Evolutionary conservation across 2,888 invertebrate genomes (phyloP).

Genomic region (Xylota segnis): DNA sequence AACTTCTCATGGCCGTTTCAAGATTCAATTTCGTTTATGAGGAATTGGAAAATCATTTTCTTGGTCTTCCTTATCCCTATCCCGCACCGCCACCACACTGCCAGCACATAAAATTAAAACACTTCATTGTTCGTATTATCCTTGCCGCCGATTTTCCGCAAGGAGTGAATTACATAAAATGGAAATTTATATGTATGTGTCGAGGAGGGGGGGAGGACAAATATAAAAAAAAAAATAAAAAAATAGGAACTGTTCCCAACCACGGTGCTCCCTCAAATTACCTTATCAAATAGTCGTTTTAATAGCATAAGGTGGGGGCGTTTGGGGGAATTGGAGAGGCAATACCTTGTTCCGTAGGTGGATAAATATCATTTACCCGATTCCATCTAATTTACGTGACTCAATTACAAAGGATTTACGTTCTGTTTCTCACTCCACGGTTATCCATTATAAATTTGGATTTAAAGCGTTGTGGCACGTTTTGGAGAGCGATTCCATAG

Average conservation of each 20-base stretch:
- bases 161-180: constrained; percentile 54
- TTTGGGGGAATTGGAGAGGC: too few species aligned
- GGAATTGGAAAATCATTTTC: constrained; percentile 63
- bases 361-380: constrained; percentile 74
- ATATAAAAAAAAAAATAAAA: constrained; percentile 18
- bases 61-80: background rate
- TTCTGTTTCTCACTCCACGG: constrained; percentile 61
- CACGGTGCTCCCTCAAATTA: constrained; percentile 38
- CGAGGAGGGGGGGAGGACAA: background rate
- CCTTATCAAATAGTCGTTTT: constrained; percentile 64
- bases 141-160: constrained; percentile 24
- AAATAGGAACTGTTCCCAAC: background rate
- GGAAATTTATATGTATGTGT: constrained; percentile 38
- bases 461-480: constrained; percentile 52
- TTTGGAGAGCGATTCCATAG: background rate
- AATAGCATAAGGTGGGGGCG: constrained; percentile 26
- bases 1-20: constrained; percentile 50
- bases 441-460: constrained; percentile 65
- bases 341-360: constrained; percentile 36
- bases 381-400: constrained; percentile 80
- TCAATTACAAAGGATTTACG: constrained; percentile 81
- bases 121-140: constrained; percentile 66
- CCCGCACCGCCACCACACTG: background rate
- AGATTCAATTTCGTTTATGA: constrained; percentile 62
- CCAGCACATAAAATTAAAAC: constrained; percentile 59